phyloP scores from a whole-genome alignment of 2,797 vertebrate genomes.

The Hephaestus fuliginosus region DNA sequence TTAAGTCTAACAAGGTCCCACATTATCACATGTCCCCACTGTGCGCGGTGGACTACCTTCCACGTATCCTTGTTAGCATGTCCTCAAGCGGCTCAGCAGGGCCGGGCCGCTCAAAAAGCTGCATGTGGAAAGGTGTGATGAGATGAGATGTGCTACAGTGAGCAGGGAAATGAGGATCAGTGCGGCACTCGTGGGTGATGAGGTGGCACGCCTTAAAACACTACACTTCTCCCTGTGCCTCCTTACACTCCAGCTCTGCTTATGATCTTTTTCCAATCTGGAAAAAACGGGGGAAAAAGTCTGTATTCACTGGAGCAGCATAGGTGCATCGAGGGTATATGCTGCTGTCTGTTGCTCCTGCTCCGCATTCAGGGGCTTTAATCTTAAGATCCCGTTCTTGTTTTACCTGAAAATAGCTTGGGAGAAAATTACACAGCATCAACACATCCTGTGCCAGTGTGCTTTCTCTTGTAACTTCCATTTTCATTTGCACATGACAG shows the following conservation, averaged over 20 bases:
- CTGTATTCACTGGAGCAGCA: conserved; percentile 60
- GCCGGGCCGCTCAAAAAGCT: conserved; percentile 62
- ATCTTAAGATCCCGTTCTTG: conserved; percentile 17
- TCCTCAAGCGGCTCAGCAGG: conserved; percentile 71
- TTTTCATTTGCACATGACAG: conserved; percentile 59
- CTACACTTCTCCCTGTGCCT: conserved; percentile 48
- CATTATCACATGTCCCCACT: conserved; percentile 50
- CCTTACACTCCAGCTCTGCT: conserved; percentile 47
- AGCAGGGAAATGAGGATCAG: conserved; percentile 85
- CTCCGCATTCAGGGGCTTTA: conserved; percentile 42
- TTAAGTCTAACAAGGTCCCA: conserved; percentile 40
- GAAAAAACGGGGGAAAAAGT: conserved; percentile 10
- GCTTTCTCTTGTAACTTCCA: conserved; percentile 43
- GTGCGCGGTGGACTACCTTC: conserved; percentile 54
- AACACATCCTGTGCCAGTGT: neutral
- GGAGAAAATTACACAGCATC: conserved; percentile 13
- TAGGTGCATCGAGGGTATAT: conserved; percentile 54
- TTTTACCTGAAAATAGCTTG: conserved; percentile 30
- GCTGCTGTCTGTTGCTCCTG: conserved; percentile 41
- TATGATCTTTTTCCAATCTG: conserved; percentile 64
- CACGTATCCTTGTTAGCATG: conserved; percentile 82
- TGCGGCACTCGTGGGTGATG: conserved; percentile 70
- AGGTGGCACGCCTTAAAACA: conserved; percentile 71
- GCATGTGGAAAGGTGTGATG: conserved; percentile 80
- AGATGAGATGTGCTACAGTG: conserved; percentile 84